Base-by-base conservation (phyloP, 2,888 invertebrate species). In the Octodonta nipae region DNA sequence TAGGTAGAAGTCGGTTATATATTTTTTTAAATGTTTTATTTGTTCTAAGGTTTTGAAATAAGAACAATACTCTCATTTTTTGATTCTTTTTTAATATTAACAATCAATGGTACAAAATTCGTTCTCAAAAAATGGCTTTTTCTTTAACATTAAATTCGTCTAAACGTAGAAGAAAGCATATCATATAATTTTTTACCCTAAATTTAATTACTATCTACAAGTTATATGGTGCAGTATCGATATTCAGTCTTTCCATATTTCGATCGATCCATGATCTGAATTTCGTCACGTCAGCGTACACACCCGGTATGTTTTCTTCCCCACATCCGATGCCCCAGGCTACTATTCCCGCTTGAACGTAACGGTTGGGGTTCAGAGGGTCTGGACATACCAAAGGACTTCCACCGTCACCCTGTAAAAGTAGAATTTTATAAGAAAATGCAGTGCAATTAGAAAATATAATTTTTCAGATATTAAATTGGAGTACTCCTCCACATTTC, bases 311-410 rank as follows among this genome's bases (percentile, higher is more conserved):
- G 30, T 67, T 65, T 39, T 63, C 54, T 15, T 63, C 62, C 0
- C 86, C 87, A 48, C 88, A 89, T 4, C 82, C 83, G 32, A 89
- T 79, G 12, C 88, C 88, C 87, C 88, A 88, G 1, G 86, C 76
- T 0, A 87, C 83, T 7, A 87, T 73, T 0, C 89, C 88, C 1
- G 71, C 70, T 50, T 85, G 75, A n/a, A 75, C 71, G 57, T 78
- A 84, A 7, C 75, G 67, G 35, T 68, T 64, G 20, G 68, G 63
- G 13, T 68, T 61, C 0, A 66, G 50, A 0, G 69, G 64, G 36
- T 69, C 61, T 7, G 72, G 68, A 46, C 85, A 86, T 0, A 75
- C 76, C 8, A 85, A 57, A 0, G 84, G 83, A 20, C 80, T 78
- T 14, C 85, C 85, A 8, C 84, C 84, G 53, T 85, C 84, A 17